Conservation (phyloP, 2,888 invertebrate species). For the Napeogenes sylphis region DNA sequence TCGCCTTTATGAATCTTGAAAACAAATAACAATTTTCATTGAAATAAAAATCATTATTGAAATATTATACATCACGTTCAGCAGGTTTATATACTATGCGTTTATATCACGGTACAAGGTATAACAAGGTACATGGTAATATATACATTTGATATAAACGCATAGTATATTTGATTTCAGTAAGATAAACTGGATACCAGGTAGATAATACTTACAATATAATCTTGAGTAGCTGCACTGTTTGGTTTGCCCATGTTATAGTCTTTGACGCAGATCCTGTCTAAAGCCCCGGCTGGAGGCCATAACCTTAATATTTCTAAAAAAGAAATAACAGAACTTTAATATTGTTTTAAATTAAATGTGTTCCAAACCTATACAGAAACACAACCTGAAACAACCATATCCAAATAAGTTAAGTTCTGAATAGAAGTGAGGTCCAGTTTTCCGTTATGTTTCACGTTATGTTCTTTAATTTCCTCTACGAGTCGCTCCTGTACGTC, state of each 20-base stretch:
- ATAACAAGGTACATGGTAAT: too few species aligned
- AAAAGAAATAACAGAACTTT: background rate
- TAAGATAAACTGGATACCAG: too few species aligned
- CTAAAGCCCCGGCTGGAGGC: slow-evolving; percentile 58
- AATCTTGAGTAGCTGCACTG: slow-evolving; percentile 44
- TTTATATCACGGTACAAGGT: too few species aligned
- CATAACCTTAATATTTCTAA: slow-evolving; percentile 67
- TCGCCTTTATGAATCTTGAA: slow-evolving; percentile 50
- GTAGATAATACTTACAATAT: slow-evolving; percentile 44
- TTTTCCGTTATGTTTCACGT: slow-evolving; percentile 55
- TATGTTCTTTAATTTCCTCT: slow-evolving; percentile 72
- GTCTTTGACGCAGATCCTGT: slow-evolving; percentile 69
- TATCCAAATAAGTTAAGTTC: slow-evolving; percentile 79
- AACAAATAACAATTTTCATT: background rate
- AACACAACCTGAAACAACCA: slow-evolving; percentile 74
- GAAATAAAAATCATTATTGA: too few species aligned
- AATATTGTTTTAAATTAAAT: background rate
- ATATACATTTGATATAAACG: too few species aligned
- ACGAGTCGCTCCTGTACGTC: slow-evolving; percentile 76
- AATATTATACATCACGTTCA: too few species aligned
- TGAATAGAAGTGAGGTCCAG: slow-evolving; percentile 73
- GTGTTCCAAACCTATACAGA: background rate
- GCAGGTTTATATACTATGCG: too few species aligned
- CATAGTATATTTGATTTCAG: too few species aligned
- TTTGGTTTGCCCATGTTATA: slow-evolving; percentile 62